These are phyloP conservation scores for Tetheella fluctuosa DNA, from an alignment of 2,888 invertebrate genomes.

Conservation along the genomic window DNA sequence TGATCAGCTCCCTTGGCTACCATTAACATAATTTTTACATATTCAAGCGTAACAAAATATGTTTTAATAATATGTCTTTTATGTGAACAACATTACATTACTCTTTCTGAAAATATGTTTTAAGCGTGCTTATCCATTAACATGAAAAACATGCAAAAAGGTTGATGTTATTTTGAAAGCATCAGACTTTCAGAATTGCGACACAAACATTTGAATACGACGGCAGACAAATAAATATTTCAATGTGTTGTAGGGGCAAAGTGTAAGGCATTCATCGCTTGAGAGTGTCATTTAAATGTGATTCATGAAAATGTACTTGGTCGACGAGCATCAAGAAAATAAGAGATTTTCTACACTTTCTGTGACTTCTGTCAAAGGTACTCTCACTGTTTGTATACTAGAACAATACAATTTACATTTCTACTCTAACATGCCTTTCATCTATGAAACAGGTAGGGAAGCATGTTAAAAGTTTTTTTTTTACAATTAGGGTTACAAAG, in stretches of 20 bases:
- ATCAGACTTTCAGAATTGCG: slow-evolving; percentile 29
- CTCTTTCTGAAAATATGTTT: background rate
- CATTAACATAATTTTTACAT: background rate
- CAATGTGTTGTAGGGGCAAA: slow-evolving; percentile 43
- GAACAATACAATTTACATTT: background rate
- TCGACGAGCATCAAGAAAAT: slow-evolving; percentile 24
- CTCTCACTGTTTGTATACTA: background rate
- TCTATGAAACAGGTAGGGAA: background rate
- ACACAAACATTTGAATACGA: slow-evolving; percentile 44
- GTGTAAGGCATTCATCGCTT: slow-evolving; percentile 56
- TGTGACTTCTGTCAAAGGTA: slow-evolving; percentile 5
- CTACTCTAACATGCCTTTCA: background rate
- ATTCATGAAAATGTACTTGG: slow-evolving; percentile 57
- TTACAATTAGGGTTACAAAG: background rate
- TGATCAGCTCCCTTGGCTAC: background rate
- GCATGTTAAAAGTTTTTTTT: background rate
- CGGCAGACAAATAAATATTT: slow-evolving; percentile 59
- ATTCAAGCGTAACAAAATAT: too few relatives aligned
- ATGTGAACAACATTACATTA: background rate
- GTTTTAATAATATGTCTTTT: background rate
- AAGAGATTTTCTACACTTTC: slow-evolving; percentile 33
- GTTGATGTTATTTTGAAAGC: slow-evolving; percentile 14
- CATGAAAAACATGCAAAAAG: slow-evolving; percentile 20
- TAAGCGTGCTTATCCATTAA: slow-evolving; percentile 1
- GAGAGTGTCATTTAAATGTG: slow-evolving; percentile 58